phyloP scores from a whole-genome alignment of 2,797 vertebrate species.

The Chaenodraco wilsoni region DNA sequence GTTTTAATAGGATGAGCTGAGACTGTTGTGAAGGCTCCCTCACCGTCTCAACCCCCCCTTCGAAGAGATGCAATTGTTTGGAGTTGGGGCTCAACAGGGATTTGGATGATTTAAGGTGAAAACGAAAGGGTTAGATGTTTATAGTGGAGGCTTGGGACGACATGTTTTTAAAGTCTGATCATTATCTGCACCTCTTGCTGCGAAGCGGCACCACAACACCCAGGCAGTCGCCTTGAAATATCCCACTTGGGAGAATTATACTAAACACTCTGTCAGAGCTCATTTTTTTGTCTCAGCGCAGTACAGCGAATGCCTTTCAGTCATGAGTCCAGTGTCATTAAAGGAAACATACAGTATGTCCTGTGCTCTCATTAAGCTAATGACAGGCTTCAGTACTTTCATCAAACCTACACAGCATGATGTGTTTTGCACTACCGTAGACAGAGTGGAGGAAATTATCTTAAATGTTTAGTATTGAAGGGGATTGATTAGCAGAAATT shows the following conservation, averaged over 20 bases:
- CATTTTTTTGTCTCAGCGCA: conserved; percentile 25
- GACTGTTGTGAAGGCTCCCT: conserved; percentile 65
- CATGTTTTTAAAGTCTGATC: conserved; percentile 57
- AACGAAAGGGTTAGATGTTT: conserved; percentile 57
- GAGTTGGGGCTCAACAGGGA: conserved; percentile 67
- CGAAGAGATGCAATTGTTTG: conserved; percentile 57
- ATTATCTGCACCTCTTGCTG: conserved; percentile 66
- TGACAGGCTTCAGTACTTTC: too few relatives aligned
- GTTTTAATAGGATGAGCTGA: conserved; percentile 79
- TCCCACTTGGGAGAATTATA: conserved; percentile 40
- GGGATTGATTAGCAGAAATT: too few relatives aligned
- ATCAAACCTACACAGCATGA: not conserved
- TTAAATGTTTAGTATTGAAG: too few relatives aligned
- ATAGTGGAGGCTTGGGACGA: conserved; percentile 38
- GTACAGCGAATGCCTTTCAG: conserved; percentile 28
- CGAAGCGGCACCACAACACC: conserved; percentile 35
- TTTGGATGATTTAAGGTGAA: conserved; percentile 77
- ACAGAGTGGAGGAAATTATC: too few relatives aligned
- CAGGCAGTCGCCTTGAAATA: conserved; percentile 50
- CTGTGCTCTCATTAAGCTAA: too few relatives aligned
- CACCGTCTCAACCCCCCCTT: conserved; percentile 44
- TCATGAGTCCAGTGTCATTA: conserved; percentile 29
- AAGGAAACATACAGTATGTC: conserved; percentile 24
- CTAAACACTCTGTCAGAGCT: conserved; percentile 42
- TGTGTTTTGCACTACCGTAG: too few relatives aligned